Evolutionary conservation across 2,113 vertebrate species (phyloP).

Genomic region (Pelvicachromis taeniatus): DNA sequence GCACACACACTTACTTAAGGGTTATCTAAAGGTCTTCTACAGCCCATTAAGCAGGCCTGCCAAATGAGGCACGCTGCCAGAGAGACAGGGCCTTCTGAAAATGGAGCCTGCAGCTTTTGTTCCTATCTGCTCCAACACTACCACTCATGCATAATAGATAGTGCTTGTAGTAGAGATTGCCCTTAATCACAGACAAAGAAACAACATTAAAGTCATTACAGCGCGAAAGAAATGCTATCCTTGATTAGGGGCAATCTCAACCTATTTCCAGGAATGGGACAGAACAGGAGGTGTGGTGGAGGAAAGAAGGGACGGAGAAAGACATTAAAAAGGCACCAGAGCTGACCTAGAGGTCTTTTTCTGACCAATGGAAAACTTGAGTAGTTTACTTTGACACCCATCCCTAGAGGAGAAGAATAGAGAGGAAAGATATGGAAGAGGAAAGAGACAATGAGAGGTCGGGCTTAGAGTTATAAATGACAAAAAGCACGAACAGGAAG

Average conservation of each 20-base stretch:
- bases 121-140: conserved; percentile 14
- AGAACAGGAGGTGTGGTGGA: background rate
- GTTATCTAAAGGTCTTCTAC: conserved; percentile 73
- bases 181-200: conserved; percentile 47
- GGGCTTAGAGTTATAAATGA: conserved; percentile 36
- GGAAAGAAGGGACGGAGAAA: background rate
- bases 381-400: conserved; percentile 94
- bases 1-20: conserved; percentile 26
- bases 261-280: conserved; percentile 19
- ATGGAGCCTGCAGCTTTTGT: conserved; percentile 7
- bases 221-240: conserved; percentile 3
- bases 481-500: conserved; percentile 39
- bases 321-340: conserved; percentile 23
- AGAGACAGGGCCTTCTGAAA: conserved; percentile 24
- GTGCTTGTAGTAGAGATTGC: conserved; percentile 48
- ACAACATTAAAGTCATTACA: background rate
- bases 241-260: conserved; percentile 56
- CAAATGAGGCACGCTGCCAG: conserved; percentile 57
- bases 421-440: conserved; percentile 76
- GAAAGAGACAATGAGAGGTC: conserved; percentile 44
- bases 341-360: conserved; percentile 98
- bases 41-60: conserved; percentile 60
- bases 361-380: conserved; percentile 96
- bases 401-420: conserved; percentile 84
- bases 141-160: conserved; percentile 61